Base-by-base conservation (phyloP, 2,888 invertebrate genomes). In the Mactromeris polynyma region DNA sequence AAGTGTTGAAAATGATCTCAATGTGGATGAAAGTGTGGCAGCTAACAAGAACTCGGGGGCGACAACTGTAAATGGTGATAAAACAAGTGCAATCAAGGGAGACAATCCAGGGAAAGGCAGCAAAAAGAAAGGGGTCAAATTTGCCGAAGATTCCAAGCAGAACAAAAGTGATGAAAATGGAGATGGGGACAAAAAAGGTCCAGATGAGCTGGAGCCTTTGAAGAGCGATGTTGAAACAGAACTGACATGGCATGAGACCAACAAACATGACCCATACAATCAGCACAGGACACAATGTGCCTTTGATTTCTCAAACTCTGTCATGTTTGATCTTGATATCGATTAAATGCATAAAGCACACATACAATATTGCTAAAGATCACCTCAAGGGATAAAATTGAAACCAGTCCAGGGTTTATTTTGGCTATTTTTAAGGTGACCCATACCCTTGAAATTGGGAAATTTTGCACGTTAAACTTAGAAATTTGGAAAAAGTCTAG, bases 261-360 rank as follows among this genome's bases (percentile, higher is more conserved):
- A 90, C 36, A 85, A 84, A 38, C 83, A 80, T 26, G 54, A 83
- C 33, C 38, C 82, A 21, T 86, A 88, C 11, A 93, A 93, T 87
- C 94, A 94, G 83, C 95, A 96, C 90, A 94, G 89, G 85, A 96
- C 96, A 36, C 87, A 94, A 81, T 96, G 96, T 95, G 95, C 95
- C 64, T 95, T 96, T 86, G 86, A 93, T 51, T 96, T 96, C 92
- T 93, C 94, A 42, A 96, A 96, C 91, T 93, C 92, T 85, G 92
- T 96, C 21, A 96, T 96, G 93, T 96, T 93, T 95, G 96, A 96
- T 88, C 94, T 96, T 40, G 96, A 96, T 93, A 90, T 94, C 73
- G 95, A 95, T 82, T 95, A 92, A 93, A 81, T 40, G n/a, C 46
- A 46, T 46, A 11, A 46, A 46, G 17, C 17, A 46, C 46, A 46